These are phyloP conservation scores for Parazoanthus darwini DNA, from an alignment of 92 coral and sea anemone genomes.

Conservation along the genomic window DNA sequence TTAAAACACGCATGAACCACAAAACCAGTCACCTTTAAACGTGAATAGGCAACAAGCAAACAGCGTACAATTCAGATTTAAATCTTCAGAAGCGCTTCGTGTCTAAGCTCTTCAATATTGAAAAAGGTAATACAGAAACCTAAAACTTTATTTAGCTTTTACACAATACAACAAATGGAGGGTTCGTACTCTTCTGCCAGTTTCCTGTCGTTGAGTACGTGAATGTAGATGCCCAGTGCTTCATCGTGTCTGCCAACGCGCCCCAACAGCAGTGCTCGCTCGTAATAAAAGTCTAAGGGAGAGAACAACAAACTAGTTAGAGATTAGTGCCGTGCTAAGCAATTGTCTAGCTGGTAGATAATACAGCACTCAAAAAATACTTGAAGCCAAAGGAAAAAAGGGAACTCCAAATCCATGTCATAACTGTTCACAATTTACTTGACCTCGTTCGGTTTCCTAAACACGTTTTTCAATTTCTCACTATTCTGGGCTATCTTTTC, in stretches of 20 bases:
- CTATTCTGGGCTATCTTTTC: too few species aligned
- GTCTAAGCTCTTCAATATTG: not conserved
- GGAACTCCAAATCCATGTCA: too few species aligned
- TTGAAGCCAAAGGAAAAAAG: too few species aligned
- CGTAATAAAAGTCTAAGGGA: slow-evolving; percentile 80
- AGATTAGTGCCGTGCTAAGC: not conserved
- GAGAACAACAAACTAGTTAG: slow-evolving; percentile 3
- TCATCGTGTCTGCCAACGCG: slow-evolving; percentile 96
- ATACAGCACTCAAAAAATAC: too few species aligned
- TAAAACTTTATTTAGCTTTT: not conserved
- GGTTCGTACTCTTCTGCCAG: slow-evolving; percentile 89
- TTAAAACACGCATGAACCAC: too few species aligned
- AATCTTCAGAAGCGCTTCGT: too few species aligned
- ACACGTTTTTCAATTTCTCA: too few species aligned
- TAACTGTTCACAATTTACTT: too few species aligned
- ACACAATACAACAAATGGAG: not conserved
- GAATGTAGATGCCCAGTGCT: slow-evolving; percentile 92
- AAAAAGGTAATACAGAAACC: not conserved
- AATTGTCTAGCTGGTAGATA: not conserved
- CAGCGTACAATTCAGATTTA: too few species aligned
- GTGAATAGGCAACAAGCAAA: too few species aligned
- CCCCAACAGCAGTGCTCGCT: slow-evolving; percentile 92
- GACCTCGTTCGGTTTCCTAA: too few species aligned
- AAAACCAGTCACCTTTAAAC: too few species aligned
- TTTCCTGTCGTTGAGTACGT: slow-evolving; percentile 70